Base-by-base conservation (phyloP, 1,140 invertebrate species). In the Drosophila sechellia region DNA sequence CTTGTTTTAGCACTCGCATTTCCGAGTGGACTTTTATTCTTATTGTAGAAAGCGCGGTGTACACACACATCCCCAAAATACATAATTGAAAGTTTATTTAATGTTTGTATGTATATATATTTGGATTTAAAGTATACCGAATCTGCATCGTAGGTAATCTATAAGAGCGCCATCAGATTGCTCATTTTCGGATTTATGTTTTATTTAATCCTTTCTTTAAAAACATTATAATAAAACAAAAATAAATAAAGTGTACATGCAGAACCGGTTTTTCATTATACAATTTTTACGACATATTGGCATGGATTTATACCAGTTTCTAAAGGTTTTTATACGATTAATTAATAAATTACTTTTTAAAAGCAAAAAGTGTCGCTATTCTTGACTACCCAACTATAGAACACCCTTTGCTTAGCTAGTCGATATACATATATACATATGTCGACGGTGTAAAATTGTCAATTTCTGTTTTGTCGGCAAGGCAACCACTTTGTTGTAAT, bases 1-100 rank as follows among this genome's bases (percentile, higher is more conserved):
- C 53, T 55, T 55, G 22, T 40, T 55, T 22, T 55, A 40, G 13
- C 53, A 25, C 11, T n/a, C 27, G 15, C 12, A 40, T 17, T 17
- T 17, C 17, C 17, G 20, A n/a, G 25, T 31, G 39, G 20, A 5
- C 20, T 25, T 4, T 22, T 20, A 15, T 3, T 25, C 13, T 40
- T 40, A 4, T 43, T 56, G 20, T 56, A 42, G 4, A 27, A n/a
- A 15, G 3, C 31, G 46, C 25, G n/a, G 15, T 57, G 15, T 45
- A 34, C 34, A 45, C 1, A 42, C 12, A 10, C 5, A 25, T n/a
- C 12, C 3, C 15, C 31, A 4, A 35, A 3, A 6, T 8, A 53
- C 15, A 53, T 20, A 8, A 10, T 12, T 4, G 20, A 1, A 27
- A 13, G 25, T 34, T 34, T 50, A 50, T 17, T 6, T 39, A n/a